Evolutionary conservation across 1,140 invertebrate genomes (phyloP), one percentile per base, ranked within the genome.

Genomic region (Musca vetustissima): DNA sequence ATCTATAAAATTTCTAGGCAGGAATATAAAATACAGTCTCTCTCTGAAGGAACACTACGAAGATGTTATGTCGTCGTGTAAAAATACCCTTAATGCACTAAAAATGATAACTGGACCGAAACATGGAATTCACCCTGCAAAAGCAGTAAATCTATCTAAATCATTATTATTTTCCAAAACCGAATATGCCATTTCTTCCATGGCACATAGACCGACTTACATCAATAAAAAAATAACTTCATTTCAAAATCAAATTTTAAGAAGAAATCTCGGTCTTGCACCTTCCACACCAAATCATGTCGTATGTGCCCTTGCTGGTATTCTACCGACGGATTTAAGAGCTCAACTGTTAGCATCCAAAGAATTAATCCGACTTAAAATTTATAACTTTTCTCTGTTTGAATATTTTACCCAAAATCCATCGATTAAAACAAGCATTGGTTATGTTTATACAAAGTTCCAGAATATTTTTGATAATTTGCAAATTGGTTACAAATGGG

Each of bases 1-100:
- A 55, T 55, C 52, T 19, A 17, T 55, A 24, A 55, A 55, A 22
- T 55, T 55, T 22, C 13, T 55, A 55, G 22, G 52, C 19, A 55
- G 52, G 14, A 13, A 22, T 22, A 55, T 55, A 11, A 55, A 55
- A 22, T 22, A 55, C 13, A 55, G 22, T 22, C 8, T 55, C 8
- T 55, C 52, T 55, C 52, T 55, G 14, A 55, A 55, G 3, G 9
- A 55, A 22, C 52, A 55, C 21, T 22, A 55, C 21, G 8, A 55
- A 3, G 52, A 55, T 22, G 52, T 55, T 11, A 13, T 55, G 4
- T 7, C 19, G 13, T 24, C 21, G 4, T 24, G 52, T 14, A 55
- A 55, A 55, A 21, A 21, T 2, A 22, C 19, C n/a, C 9, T 55
- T 8, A 55, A 55, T 55, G 52, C 52, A 7, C 13, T 55, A 2